These are phyloP conservation scores for Anthopleura xanthogrammica DNA, from an alignment of 92 coral and sea anemone genomes.

Conservation along the genomic window DNA sequence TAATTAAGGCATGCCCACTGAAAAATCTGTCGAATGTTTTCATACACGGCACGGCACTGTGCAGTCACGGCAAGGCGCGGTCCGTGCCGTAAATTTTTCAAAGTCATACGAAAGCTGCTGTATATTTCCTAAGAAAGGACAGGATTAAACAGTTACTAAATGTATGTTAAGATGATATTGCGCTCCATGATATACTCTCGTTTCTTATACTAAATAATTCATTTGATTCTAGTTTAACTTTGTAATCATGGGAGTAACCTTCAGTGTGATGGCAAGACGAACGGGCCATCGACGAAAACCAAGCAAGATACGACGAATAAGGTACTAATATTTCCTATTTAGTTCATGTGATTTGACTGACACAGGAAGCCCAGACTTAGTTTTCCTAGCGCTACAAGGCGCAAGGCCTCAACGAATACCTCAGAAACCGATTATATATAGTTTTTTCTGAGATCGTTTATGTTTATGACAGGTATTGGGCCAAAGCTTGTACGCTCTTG, in stretches of 20 bases:
- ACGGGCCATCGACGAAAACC: conserved; percentile 60
- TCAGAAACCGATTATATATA: not conserved
- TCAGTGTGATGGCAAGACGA: conserved; percentile 73
- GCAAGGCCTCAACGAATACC: too few species aligned
- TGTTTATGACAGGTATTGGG: conserved; percentile 59
- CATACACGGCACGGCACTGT: too few species aligned
- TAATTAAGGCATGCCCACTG: too few species aligned
- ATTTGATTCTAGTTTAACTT: conserved; percentile 65
- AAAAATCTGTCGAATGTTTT: too few species aligned
- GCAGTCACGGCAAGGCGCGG: too few species aligned
- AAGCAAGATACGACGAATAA: conserved; percentile 52
- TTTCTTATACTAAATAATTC: not conserved
- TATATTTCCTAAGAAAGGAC: too few species aligned
- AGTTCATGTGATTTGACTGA: not conserved
- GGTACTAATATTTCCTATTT: conserved; percentile 31
- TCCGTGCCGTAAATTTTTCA: too few species aligned
- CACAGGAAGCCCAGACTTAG: not conserved
- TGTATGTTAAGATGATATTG: not conserved
- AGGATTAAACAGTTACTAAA: too few species aligned
- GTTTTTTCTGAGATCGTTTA: not conserved
- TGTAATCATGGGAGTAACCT: conserved; percentile 69
- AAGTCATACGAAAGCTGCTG: too few species aligned
- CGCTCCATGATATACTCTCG: not conserved
- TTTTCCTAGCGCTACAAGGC: too few species aligned
- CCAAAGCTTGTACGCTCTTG: conserved; percentile 80